A percentile compares a stretch with the other conserved stretches of the same genome.
Evolutionary conservation across 2,797 vertebrate genomes (phyloP).

Genomic region (Remorina albescens): DNA sequence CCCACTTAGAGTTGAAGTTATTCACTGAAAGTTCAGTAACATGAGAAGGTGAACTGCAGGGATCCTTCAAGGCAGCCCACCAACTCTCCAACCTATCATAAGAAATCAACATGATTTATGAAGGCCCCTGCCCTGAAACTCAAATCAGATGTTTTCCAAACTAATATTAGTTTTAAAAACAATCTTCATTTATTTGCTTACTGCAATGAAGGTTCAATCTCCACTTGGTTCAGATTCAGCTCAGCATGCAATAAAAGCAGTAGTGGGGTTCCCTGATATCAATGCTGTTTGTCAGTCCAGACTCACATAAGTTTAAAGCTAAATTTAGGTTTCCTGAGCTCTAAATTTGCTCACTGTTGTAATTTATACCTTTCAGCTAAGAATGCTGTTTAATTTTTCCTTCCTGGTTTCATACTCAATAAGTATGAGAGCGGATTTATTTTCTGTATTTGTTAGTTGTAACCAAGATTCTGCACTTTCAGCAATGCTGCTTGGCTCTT

Average conservation of each 20-base stretch:
- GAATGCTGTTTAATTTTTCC: neutral
- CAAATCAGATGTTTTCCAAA: neutral
- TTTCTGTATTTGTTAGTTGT: neutral
- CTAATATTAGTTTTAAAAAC: neutral
- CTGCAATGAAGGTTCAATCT: neutral
- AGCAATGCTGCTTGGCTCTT: neutral
- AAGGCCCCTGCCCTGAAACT: neutral
- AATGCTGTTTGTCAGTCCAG: neutral
- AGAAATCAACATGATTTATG: neutral
- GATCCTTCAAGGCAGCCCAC: neutral
- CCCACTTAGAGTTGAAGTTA: neutral
- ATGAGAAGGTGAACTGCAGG: neutral
- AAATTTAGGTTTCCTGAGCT: no score
- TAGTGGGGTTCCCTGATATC: neutral
- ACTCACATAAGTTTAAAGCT: no score
- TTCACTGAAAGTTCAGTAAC: constrained; percentile 1
- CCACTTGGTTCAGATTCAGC: neutral
- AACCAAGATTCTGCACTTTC: neutral
- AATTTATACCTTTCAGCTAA: neutral
- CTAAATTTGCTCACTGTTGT: neutral
- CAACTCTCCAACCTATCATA: neutral
- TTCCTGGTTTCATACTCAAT: neutral
- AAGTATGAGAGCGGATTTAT: neutral
- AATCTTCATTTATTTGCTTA: no score
- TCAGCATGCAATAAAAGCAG: constrained; percentile 3